A percentile compares a stretch with the other conserved stretches of the same genome.
phyloP scores from a whole-genome alignment of 2,888 invertebrate species.

The Hemistola chrysoprasaria region DNA sequence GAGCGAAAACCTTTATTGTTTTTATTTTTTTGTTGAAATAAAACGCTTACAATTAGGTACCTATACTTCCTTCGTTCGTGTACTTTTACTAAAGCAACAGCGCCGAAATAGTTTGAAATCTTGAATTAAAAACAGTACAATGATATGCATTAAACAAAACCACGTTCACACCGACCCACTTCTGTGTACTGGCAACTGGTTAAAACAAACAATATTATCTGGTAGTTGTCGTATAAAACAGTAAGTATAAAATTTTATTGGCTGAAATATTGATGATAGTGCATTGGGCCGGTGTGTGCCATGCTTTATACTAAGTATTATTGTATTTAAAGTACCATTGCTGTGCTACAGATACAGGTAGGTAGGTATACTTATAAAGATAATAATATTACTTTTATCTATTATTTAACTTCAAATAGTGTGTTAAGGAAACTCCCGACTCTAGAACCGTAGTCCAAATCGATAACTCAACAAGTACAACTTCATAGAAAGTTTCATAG shows the following conservation, averaged over 20 bases:
- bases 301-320: slow-evolving; percentile 37
- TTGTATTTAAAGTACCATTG: slow-evolving; percentile 39
- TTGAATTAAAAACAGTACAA: slow-evolving; percentile 22
- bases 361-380: slow-evolving; percentile 55
- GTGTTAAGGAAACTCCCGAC: slow-evolving; percentile 7
- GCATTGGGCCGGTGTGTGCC: slow-evolving; percentile 27
- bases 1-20: too few species aligned
- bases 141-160: slow-evolving; percentile 21
- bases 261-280: slow-evolving; percentile 36
- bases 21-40: slow-evolving; percentile 37
- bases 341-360: slow-evolving; percentile 43
- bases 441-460: background rate
- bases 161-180: slow-evolving; percentile 3
- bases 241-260: slow-evolving; percentile 31
- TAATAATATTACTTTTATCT: slow-evolving; percentile 50
- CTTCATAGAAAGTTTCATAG: background rate
- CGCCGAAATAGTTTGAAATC: slow-evolving; percentile 29
- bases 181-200: too few species aligned
- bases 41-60: slow-evolving; percentile 31
- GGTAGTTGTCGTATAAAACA: too few species aligned
- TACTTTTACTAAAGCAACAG: slow-evolving; percentile 38
- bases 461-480: background rate
- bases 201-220: too few species aligned
- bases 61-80: slow-evolving; percentile 29
- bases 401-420: slow-evolving; percentile 50